Evolutionary conservation across 2,797 vertebrate species (phyloP).

Genomic region (Pseudotriccus pelzelni): DNA sequence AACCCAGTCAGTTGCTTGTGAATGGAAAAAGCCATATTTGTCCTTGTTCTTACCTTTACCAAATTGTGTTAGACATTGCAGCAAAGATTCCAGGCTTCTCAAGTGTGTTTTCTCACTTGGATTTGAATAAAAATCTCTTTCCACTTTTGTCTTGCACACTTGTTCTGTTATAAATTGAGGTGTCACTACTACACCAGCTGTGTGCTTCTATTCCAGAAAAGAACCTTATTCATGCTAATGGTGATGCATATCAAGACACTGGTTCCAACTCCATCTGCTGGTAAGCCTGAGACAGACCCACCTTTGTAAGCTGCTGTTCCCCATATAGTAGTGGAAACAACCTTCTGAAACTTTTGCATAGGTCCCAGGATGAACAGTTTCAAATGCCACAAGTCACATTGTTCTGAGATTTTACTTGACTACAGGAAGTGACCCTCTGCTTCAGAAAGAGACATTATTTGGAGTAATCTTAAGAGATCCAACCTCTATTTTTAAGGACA

Average conservation of each 20-base stretch:
- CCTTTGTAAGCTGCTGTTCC: neutral
- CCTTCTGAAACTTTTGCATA: neutral
- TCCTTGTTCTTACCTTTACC: slow-evolving; percentile 13
- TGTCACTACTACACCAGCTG: neutral
- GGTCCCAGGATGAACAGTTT: neutral
- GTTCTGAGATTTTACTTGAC: neutral
- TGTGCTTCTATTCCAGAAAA: neutral
- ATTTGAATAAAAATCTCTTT: neutral
- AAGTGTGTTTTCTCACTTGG: neutral
- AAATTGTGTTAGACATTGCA: neutral
- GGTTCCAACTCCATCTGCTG: slow-evolving; percentile 57
- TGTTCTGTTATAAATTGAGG: neutral
- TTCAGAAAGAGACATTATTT: neutral
- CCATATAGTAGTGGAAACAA: neutral
- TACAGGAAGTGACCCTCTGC: neutral
- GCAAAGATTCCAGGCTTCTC: neutral
- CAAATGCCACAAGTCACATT: neutral
- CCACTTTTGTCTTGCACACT: neutral
- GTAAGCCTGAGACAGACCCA: neutral
- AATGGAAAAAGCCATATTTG: neutral
- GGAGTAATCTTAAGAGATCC: neutral
- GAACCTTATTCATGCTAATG: neutral
- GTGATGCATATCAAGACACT: neutral
- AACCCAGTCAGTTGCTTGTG: neutral
- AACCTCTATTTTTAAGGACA: neutral